These are phyloP conservation scores for Ladona fulva DNA, from an alignment of 1,140 invertebrate genomes.

Conservation along the genomic window DNA sequence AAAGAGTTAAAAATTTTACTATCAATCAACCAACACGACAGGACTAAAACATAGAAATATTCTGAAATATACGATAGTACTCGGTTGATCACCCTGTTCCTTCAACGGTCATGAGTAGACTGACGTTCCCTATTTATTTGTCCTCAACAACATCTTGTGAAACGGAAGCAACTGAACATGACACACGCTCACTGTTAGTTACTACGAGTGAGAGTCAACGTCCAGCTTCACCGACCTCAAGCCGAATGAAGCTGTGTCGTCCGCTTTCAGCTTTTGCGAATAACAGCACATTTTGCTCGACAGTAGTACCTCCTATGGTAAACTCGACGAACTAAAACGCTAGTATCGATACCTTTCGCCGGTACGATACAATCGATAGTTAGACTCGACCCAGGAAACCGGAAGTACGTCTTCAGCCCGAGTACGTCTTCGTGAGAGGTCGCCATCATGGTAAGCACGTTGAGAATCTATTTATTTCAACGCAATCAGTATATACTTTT, in stretches of 20 bases:
- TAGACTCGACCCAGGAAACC: neutral
- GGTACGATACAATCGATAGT: neutral
- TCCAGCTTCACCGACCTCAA: conserved; percentile 2
- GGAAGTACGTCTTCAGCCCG: neutral
- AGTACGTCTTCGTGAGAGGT: neutral
- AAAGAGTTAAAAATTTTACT: too few relatives aligned
- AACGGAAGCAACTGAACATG: neutral
- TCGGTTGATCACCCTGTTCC: neutral
- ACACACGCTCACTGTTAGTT: neutral
- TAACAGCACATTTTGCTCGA: conserved; percentile 2
- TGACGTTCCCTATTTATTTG: neutral
- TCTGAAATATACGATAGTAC: neutral
- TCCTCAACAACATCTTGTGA: neutral
- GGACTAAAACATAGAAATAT: too few relatives aligned
- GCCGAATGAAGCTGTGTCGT: conserved; percentile 6
- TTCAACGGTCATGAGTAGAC: neutral
- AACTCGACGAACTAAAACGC: neutral
- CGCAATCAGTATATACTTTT: neutral
- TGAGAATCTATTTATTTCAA: neutral
- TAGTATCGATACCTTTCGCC: neutral
- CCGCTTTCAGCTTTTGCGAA: neutral
- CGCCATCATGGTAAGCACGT: neutral
- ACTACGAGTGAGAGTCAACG: neutral
- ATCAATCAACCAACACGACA: too few relatives aligned
- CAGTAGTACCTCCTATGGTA: neutral